phyloP scores from a whole-genome alignment of 2,888 invertebrate species.

The Mesoligia furuncula region DNA sequence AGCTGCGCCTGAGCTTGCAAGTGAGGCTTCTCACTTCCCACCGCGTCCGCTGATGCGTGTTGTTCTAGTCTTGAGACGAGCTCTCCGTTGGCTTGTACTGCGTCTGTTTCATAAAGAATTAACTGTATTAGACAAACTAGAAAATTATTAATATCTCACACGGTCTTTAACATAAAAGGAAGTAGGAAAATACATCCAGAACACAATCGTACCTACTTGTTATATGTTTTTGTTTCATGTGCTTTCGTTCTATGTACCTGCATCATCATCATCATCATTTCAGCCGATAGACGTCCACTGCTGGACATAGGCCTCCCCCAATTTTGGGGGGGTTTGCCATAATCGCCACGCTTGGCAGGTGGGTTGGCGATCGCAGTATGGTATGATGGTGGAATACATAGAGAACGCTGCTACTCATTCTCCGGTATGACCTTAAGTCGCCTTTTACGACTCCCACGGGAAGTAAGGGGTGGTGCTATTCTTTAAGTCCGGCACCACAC shows the following conservation, averaged over 20 bases:
- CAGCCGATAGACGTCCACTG: too few relatives aligned
- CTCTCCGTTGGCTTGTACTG: constrained; percentile 84
- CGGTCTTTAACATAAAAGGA: not conserved
- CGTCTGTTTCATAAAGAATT: constrained; percentile 70
- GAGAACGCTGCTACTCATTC: too few relatives aligned
- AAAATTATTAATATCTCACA: not conserved
- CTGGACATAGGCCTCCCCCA: too few relatives aligned
- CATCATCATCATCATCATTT: too few relatives aligned
- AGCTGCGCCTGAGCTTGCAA: constrained; percentile 89
- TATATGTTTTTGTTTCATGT: not conserved
- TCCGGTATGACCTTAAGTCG: too few relatives aligned
- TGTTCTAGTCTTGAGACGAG: constrained; percentile 84
- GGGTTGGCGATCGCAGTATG: too few relatives aligned
- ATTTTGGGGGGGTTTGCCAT: too few relatives aligned
- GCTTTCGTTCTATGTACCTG: not conserved
- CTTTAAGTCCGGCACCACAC: too few relatives aligned
- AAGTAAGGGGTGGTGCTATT: too few relatives aligned
- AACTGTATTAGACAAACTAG: not conserved
- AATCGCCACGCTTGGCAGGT: too few relatives aligned
- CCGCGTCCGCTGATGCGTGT: constrained; percentile 81
- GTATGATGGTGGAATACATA: too few relatives aligned
- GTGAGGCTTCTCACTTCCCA: constrained; percentile 82
- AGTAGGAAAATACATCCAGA: not conserved
- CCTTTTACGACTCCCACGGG: too few relatives aligned
- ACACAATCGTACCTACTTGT: not conserved